A percentile compares a stretch with the other conserved stretches of the same genome.
Evolutionary conservation across 2,797 vertebrate species (phyloP).

Genomic region (Lophius americanus): DNA sequence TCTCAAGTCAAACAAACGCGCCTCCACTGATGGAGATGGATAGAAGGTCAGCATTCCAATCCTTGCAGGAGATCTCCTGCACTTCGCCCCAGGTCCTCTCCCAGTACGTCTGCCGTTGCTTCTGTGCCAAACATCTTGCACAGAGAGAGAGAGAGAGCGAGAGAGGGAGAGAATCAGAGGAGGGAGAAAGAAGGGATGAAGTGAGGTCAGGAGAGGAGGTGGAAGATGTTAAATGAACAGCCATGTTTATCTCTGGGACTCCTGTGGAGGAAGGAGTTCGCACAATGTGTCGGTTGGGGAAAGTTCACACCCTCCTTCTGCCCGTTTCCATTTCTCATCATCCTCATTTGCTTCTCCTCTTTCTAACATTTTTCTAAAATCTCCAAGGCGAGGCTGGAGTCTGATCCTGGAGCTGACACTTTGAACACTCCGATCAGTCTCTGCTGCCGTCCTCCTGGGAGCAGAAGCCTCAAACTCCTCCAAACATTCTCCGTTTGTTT

Average conservation of each 20-base stretch:
- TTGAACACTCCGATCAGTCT: conserved; percentile 14
- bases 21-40: conserved; percentile 80
- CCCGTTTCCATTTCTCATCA: conserved; percentile 35
- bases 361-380: conserved; percentile 35
- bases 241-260: conserved; percentile 67
- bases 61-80: conserved; percentile 68
- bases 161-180: conserved; percentile 4
- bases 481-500: conserved; percentile 33
- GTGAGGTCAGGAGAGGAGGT: conserved; percentile 57
- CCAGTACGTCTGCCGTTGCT: conserved; percentile 32
- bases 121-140: conserved; percentile 66
- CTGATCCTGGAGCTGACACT: conserved; percentile 32
- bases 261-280: conserved; percentile 58
- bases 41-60: conserved; percentile 80
- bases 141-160: conserved; percentile 36
- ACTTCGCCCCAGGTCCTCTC: conserved; percentile 42
- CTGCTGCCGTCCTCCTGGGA: conserved; percentile 34
- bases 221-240: conserved; percentile 62
- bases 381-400: conserved; percentile 29
- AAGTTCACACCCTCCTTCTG: conserved; percentile 54
- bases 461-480: conserved; percentile 48
- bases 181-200: conserved; percentile 40
- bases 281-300: conserved; percentile 48
- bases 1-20: conserved; percentile 79
- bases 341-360: conserved; percentile 48